Evolutionary conservation across 2,797 vertebrate species (phyloP), one percentile per base, ranked within the genome.

Genomic region (Florisuga fusca): DNA sequence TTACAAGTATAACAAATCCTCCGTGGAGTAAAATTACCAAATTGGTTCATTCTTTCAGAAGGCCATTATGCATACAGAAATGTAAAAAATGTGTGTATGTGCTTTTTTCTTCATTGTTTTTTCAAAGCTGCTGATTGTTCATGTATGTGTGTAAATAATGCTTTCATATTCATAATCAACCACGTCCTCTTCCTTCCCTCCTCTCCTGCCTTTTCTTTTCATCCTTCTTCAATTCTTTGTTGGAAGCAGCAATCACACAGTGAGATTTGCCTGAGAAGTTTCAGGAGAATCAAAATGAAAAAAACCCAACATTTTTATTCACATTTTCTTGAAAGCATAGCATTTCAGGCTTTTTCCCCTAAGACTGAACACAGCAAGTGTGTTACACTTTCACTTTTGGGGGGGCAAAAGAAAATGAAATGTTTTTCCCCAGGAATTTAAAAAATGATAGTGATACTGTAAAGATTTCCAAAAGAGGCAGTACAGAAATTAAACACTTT

Each of bases 131-230:
- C 66, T 94, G 94, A 89, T 78, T 76, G 58, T 89, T 92, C 71
- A 0, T 62, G 51, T 90, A 62, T 90, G 66, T 84, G 79, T 93
- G 89, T 81, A 94, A 96, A 96, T 88, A 94, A 95, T 93, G 86
- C 83, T 95, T 92, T 95, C 83, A 74, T 69, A 96, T 93, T 81
- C 71, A 82, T 74, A 93, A 92, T 79, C 85, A 76, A 59, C 87
- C 13, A 9, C 84, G 69, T 90, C 92, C 89, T 95, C 84, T 93
- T 92, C 55, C 87, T 86, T 64, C 82, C 58, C 72, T 92, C 58
- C 75, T 43, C 62, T 91, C 51, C 53, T 93, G 92, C 62, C 26
- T 90, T 86, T 57, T 91, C 82, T 81, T 94, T 92, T 76, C 67
- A 76, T n/a, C 66, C 36, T 50, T 62, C 41, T 81, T 90, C 79